phyloP scores from a whole-genome alignment of 2,113 vertebrate genomes.

The Sinocyclocheilus grahami region DNA sequence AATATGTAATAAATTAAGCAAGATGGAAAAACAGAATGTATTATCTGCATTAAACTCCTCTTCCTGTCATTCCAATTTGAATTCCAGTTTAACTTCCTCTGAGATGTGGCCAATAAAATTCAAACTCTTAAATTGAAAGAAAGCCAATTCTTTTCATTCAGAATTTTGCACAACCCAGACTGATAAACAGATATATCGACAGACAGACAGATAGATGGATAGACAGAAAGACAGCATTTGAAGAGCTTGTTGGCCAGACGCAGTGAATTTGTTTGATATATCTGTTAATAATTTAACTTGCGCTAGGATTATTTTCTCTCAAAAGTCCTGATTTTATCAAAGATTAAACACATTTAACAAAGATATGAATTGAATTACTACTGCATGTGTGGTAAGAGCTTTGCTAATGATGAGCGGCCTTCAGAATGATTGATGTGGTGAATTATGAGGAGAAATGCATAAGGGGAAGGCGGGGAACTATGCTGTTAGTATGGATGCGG shows the following conservation, averaged over 20 bases:
- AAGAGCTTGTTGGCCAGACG: conserved; percentile 32
- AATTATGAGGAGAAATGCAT: conserved; percentile 30
- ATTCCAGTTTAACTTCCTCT: not conserved
- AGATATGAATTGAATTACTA: conserved; percentile 7
- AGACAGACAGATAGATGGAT: conserved; percentile 38
- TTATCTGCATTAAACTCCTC: not conserved
- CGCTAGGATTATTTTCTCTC: not conserved
- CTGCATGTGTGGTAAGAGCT: conserved; percentile 17
- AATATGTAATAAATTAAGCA: not conserved
- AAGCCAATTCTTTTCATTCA: not conserved
- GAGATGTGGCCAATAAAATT: not conserved
- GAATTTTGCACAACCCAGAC: not conserved
- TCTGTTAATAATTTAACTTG: not conserved
- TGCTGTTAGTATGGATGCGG: not conserved
- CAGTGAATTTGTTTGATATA: not conserved
- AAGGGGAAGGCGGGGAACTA: not conserved
- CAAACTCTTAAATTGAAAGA: not conserved
- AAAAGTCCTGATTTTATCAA: not conserved
- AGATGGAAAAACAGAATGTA: not conserved
- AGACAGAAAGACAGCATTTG: not conserved
- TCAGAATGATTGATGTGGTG: conserved; percentile 49
- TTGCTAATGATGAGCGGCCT: conserved; percentile 28
- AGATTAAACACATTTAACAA: conserved; percentile 11
- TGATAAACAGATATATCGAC: not conserved
- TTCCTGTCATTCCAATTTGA: not conserved